Conservation (phyloP, 2,888 invertebrate species). For the Caenorhabditis uteleia region DNA sequence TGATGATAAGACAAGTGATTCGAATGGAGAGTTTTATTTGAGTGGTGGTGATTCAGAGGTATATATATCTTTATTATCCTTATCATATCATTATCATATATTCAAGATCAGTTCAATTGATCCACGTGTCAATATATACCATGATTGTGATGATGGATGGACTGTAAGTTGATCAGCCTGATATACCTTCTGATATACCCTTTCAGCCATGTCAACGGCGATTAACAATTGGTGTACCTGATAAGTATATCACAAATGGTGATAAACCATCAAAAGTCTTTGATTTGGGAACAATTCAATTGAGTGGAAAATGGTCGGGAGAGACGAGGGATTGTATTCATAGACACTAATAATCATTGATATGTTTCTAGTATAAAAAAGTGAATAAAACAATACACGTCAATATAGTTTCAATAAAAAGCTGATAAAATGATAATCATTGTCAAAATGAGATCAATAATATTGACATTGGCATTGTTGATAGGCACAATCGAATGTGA, state of each 20-base stretch:
- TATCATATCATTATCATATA: neutral
- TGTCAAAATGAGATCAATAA: too few species aligned
- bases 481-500: too few species aligned
- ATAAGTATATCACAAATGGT: slow-evolving; percentile 45
- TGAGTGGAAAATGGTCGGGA: slow-evolving; percentile 50
- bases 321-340: slow-evolving; percentile 53
- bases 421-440: too few species aligned
- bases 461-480: too few species aligned
- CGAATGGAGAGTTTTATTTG: slow-evolving; percentile 42
- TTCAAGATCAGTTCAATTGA: slow-evolving; percentile 32
- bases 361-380: too few species aligned
- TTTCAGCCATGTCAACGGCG: slow-evolving; percentile 50
- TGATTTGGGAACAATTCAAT: slow-evolving; percentile 48
- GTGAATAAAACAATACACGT: too few species aligned
- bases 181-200: neutral
- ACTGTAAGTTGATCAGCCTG: slow-evolving; percentile 16
- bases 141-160: slow-evolving; percentile 52
- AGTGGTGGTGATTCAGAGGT: slow-evolving; percentile 34
- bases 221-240: slow-evolving; percentile 46
- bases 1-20: slow-evolving; percentile 38
- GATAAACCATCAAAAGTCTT: slow-evolving; percentile 34
- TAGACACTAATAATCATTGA: slow-evolving; percentile 26
- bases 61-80: neutral
- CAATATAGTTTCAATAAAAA: too few species aligned
- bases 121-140: slow-evolving; percentile 39